These are phyloP conservation scores for Nemurella pictetii DNA, from an alignment of 2,888 invertebrate genomes.

Conservation along the genomic window DNA sequence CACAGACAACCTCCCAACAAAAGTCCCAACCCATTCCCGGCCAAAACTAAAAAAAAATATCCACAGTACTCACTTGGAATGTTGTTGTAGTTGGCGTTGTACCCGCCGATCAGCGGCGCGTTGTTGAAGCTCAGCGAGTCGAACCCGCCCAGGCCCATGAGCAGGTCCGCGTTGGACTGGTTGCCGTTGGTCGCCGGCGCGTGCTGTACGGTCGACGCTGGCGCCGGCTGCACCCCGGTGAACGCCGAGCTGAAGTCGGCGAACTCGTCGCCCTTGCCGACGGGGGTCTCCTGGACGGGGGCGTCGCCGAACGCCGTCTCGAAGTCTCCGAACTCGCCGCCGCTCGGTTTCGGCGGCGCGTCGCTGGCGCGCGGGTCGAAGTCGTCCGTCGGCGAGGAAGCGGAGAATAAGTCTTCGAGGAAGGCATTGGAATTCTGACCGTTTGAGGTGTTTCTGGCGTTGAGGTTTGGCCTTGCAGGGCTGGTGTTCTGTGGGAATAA, in stretches of 20 bases:
- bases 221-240: conserved; percentile 3
- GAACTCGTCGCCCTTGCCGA: conserved; percentile 64
- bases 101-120: neutral
- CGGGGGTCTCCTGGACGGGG: conserved; percentile 40
- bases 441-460: conserved; percentile 35
- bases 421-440: conserved; percentile 21
- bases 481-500: conserved; percentile 33
- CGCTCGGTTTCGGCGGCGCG: conserved; percentile 47
- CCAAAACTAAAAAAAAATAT: too few species aligned
- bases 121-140: conserved; percentile 16
- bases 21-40: too few species aligned
- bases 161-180: conserved; percentile 45
- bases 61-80: conserved; percentile 38
- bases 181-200: conserved; percentile 25
- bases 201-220: neutral
- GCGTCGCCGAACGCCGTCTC: conserved; percentile 65
- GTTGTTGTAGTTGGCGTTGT: conserved; percentile 31
- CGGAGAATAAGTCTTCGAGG: conserved; percentile 24
- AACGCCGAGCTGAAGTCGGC: conserved; percentile 79
- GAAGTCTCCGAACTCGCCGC: conserved; percentile 77
- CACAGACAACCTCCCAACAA: too few species aligned
- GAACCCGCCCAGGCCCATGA: conserved; percentile 43
- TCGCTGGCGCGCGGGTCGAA: conserved; percentile 51
- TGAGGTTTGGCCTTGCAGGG: conserved; percentile 34
- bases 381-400: conserved; percentile 45